Percentiles rank a stretch among this genome's conserved stretches.
phyloP scores from a whole-genome alignment of 2,797 vertebrate genomes.

The Brachymystax lenok region DNA sequence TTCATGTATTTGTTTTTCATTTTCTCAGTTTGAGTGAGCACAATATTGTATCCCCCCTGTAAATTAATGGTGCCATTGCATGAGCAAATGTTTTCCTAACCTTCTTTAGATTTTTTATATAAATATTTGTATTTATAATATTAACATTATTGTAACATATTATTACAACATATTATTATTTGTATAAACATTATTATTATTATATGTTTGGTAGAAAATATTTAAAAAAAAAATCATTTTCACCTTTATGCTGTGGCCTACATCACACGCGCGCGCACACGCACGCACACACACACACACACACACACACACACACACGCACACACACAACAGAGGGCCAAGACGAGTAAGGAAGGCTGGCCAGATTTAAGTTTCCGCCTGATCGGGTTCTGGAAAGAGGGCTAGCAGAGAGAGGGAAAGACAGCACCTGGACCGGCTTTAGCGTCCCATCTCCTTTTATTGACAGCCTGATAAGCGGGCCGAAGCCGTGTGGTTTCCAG shows the following conservation, averaged over 20 bases:
- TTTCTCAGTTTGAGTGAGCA: not conserved
- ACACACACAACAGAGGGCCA: constrained; percentile 48
- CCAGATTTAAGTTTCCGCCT: constrained; percentile 78
- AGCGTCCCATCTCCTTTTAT: constrained; percentile 80
- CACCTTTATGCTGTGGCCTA: not conserved
- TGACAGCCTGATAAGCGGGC: constrained; percentile 85
- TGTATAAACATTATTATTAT: not conserved
- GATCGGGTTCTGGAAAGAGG: constrained; percentile 73
- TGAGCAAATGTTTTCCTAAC: not conserved
- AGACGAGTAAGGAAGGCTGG: constrained; percentile 72
- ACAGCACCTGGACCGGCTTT: constrained; percentile 79
- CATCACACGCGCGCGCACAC: not conserved
- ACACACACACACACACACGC: constrained; percentile 9
- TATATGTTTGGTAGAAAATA: not conserved
- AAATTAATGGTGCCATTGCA: not conserved
- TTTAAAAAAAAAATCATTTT: not conserved
- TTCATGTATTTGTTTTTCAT: not conserved
- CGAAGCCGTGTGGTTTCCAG: constrained; percentile 80
- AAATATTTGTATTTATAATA: not conserved
- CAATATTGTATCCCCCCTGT: not conserved
- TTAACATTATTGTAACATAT: not conserved
- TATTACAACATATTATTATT: not conserved
- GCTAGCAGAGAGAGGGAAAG: constrained; percentile 67
- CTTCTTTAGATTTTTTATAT: not conserved
- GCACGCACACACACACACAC: not conserved